Evolutionary conservation across 1,140 invertebrate genomes (phyloP).

Genomic region (Heliconius congener): DNA sequence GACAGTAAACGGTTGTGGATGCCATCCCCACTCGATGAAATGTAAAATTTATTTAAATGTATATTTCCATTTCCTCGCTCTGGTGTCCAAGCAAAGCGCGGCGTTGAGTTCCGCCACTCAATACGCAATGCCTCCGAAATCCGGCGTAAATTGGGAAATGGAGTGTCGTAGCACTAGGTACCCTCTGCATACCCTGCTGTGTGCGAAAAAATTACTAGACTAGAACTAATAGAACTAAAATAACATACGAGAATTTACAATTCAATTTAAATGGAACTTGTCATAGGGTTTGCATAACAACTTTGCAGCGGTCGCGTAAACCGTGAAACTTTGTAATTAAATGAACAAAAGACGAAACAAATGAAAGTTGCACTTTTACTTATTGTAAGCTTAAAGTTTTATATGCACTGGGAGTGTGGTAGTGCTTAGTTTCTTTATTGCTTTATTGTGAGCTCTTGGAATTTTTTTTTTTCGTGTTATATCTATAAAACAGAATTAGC

Average conservation of each 20-base stretch:
- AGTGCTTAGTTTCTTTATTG: background rate
- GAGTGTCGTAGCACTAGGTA: no score
- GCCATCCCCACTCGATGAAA: no score
- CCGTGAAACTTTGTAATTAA: conserved; percentile 16
- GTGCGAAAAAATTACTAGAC: background rate
- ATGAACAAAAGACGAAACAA: conserved; percentile 24
- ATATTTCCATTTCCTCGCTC: no score
- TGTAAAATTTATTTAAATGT: no score
- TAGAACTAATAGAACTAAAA: background rate
- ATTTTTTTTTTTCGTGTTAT: background rate
- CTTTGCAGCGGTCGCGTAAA: background rate
- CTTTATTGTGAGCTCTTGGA: background rate
- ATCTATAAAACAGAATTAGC: no score
- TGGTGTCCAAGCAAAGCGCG: no score
- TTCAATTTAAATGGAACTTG: conserved; percentile 18
- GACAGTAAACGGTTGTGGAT: no score
- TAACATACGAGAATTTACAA: background rate
- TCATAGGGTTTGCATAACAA: conserved; percentile 19
- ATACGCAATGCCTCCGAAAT: no score
- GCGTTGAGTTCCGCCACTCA: no score
- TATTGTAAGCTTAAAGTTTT: conserved; percentile 17
- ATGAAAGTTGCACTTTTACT: conserved; percentile 20
- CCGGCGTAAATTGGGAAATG: no score
- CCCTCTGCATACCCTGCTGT: no score
- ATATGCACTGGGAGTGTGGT: conserved; percentile 6